Evolutionary conservation across 2,888 invertebrate genomes (phyloP).

Genomic region (Patella pellucida): DNA sequence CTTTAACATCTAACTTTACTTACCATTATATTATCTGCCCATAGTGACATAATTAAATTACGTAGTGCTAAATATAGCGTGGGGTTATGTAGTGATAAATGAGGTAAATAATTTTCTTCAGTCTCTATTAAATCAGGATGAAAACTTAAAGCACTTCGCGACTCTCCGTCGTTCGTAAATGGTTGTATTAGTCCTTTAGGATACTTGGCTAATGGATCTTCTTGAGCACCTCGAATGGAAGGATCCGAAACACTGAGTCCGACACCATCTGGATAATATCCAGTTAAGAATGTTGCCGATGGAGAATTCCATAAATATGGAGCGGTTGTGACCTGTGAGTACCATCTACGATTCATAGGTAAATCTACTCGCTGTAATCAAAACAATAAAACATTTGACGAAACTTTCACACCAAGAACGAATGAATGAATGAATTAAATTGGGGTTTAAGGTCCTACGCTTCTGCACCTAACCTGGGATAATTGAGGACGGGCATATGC

Average conservation of each 20-base stretch:
- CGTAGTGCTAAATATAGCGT: constrained; percentile 70
- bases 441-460: too few relatives aligned
- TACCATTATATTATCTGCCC: constrained; percentile 58
- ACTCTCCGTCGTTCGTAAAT: constrained; percentile 61
- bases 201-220: constrained; percentile 26
- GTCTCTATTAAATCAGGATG: constrained; percentile 70
- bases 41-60: constrained; percentile 70
- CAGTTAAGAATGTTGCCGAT: constrained; percentile 65
- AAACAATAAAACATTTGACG: background rate
- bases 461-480: too few relatives aligned
- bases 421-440: too few relatives aligned
- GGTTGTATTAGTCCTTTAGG: constrained; percentile 35
- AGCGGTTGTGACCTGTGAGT: constrained; percentile 49
- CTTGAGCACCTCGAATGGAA: constrained; percentile 29
- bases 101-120: constrained; percentile 70
- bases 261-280: constrained; percentile 69
- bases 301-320: constrained; percentile 68
- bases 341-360: constrained; percentile 57
- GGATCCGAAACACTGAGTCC: constrained; percentile 68
- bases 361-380: constrained; percentile 58
- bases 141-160: constrained; percentile 60
- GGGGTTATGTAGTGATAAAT: constrained; percentile 58
- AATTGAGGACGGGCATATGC: too few relatives aligned
- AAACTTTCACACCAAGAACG: background rate
- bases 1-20: background rate